Base-by-base conservation (phyloP, 2,888 invertebrate genomes). In the Palloptera scutellata region DNA sequence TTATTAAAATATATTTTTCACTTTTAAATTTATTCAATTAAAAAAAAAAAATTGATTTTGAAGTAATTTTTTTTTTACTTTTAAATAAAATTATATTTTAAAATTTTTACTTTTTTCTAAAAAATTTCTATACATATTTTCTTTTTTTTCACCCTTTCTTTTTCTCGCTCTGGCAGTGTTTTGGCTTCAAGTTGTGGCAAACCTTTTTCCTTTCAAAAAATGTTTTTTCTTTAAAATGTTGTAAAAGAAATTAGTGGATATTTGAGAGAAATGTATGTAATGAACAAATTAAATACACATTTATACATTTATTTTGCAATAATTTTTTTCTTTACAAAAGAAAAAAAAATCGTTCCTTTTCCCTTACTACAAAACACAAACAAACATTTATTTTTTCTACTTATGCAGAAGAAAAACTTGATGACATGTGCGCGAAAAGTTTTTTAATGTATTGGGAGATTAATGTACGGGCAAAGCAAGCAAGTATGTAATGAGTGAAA, bases 151-250 rank as follows among this genome's bases (percentile, higher is more conserved):
- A 30, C 30, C 67, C 42, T 69, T 64, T 40, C 61, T 42, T 51
- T 30, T 42, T 72, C 68, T 80, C 78, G 77, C 78, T 80, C 81
- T 81, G 81, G 81, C 81, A 81, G 81, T 81, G 81, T 82, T 78
- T 81, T 82, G 82, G 82, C 81, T 79, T 82, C 81, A 80, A 81
- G 81, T 81, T 81, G 81, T 81, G 81, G 81, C 82, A 82, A 81
- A 81, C 79, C 81, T 77, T 79, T 30, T 30, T 77, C 81, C 79
- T 72, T 79, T 78, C 81, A 82, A 79, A 76, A 72, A 72, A 66
- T 69, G 68, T 64, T 68, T 67, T 41, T 57, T 68, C 66, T 55
- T 48, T 48, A n/a, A 48, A 48, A 48, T n/a, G 15, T 48, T 48
- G 45, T 48, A 48, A 48, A 48, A n/a, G 8, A 48, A 12, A 48